Conservation (phyloP, 2,888 invertebrate genomes). For the Drosophila mimica region DNA sequence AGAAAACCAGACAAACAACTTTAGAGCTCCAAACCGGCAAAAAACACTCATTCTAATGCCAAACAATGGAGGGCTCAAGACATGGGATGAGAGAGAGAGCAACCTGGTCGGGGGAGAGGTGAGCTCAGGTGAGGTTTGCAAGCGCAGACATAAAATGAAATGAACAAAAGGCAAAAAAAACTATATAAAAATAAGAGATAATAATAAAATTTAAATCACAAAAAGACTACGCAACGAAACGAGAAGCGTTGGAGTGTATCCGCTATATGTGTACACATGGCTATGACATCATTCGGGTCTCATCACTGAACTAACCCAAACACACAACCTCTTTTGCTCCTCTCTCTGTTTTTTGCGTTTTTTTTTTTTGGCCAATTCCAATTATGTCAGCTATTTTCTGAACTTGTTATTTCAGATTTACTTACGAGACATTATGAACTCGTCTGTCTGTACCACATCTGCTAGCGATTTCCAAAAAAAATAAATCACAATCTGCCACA, state of each 20-base stretch:
- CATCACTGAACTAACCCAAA: constrained; percentile 42
- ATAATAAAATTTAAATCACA: constrained; percentile 67
- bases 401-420: constrained; percentile 37
- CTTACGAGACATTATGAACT: constrained; percentile 36
- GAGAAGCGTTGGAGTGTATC: constrained; percentile 70
- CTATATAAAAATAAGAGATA: constrained; percentile 39
- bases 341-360: no score
- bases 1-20: constrained; percentile 75
- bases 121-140: not conserved
- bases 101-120: not conserved
- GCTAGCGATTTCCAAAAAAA: constrained; percentile 36
- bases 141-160: constrained; percentile 23
- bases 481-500: constrained; percentile 17
- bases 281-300: constrained; percentile 64
- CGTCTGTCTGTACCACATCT: constrained; percentile 55
- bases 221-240: constrained; percentile 30
- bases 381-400: constrained; percentile 31
- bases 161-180: constrained; percentile 20
- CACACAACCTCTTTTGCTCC: constrained; percentile 10
- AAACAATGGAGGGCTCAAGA: constrained; percentile 56
- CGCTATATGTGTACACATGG: constrained; percentile 37
- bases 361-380: constrained; percentile 35
- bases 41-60: constrained; percentile 68
- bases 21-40: constrained; percentile 51
- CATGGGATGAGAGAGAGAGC: not conserved